These are phyloP conservation scores for Orchesella cincta DNA, from an alignment of 1,140 invertebrate genomes.

Conservation along the genomic window DNA sequence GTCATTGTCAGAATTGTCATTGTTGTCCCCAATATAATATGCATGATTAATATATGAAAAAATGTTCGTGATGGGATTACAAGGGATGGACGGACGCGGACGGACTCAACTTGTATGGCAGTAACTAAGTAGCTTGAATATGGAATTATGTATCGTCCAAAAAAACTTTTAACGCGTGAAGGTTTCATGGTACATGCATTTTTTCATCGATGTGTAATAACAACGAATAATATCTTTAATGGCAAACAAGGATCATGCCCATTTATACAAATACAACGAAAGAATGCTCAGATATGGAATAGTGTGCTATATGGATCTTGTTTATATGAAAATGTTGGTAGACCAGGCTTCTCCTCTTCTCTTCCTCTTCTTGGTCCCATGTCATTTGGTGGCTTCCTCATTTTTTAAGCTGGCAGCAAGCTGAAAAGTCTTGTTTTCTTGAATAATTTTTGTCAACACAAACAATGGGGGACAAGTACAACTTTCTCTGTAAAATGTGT, in stretches of 20 bases:
- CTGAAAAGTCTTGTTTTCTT: slow-evolving; percentile 13
- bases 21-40: neutral
- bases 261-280: no score
- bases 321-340: neutral
- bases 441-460: slow-evolving; percentile 30
- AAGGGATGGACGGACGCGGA: neutral
- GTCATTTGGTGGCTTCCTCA: neutral
- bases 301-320: neutral
- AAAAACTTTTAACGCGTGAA: neutral
- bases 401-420: neutral
- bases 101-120: no score
- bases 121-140: no score
- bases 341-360: neutral
- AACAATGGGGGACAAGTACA: slow-evolving; percentile 21
- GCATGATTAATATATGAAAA: neutral
- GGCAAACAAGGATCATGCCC: neutral
- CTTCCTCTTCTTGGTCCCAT: neutral
- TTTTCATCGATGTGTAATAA: neutral
- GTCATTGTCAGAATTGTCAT: neutral
- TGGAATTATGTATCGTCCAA: no score
- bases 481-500: slow-evolving; percentile 13
- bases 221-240: neutral
- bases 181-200: neutral
- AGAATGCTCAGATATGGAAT: no score
- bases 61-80: neutral